These are phyloP conservation scores for Carollia perspicillata DNA, from an alignment of 2,113 vertebrate species.

Conservation along the genomic window DNA sequence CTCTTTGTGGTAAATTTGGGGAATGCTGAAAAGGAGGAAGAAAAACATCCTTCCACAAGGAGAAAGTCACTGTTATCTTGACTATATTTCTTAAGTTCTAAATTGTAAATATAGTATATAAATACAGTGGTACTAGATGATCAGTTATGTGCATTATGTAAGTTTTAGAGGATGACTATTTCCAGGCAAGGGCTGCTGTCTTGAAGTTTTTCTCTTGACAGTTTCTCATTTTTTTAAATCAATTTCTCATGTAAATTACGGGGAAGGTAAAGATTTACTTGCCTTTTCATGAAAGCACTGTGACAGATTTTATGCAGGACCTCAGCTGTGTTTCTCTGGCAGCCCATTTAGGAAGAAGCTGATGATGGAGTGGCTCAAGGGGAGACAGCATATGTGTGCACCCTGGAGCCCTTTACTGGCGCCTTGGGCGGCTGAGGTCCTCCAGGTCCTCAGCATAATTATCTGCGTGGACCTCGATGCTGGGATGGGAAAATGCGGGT, in stretches of 20 bases:
- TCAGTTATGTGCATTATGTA: neutral
- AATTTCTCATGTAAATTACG: neutral
- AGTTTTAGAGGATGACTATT: slow-evolving; percentile 20
- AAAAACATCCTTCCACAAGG: neutral
- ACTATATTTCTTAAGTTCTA: neutral
- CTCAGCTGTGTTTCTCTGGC: slow-evolving; percentile 70
- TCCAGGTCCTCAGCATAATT: slow-evolving; percentile 45
- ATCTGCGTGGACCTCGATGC: slow-evolving; percentile 2
- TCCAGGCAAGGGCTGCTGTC: neutral
- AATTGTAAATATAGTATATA: neutral
- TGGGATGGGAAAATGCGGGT: slow-evolving; percentile 27
- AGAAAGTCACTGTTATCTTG: neutral
- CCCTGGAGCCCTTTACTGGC: neutral
- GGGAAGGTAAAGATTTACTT: slow-evolving; percentile 58
- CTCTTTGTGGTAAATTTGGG: slow-evolving; percentile 13
- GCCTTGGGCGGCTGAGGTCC: slow-evolving; percentile 52
- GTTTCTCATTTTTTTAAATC: neutral
- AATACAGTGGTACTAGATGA: neutral
- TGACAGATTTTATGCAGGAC: slow-evolving; percentile 43
- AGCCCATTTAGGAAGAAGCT: slow-evolving; percentile 32
- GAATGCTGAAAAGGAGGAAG: slow-evolving; percentile 34
- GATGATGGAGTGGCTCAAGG: neutral
- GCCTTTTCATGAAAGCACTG: neutral
- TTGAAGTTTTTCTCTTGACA: neutral
- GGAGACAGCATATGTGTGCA: neutral